These are phyloP conservation scores for Gastracanthus pulcherrimus DNA, from an alignment of 2,888 invertebrate genomes.

Conservation along the genomic window DNA sequence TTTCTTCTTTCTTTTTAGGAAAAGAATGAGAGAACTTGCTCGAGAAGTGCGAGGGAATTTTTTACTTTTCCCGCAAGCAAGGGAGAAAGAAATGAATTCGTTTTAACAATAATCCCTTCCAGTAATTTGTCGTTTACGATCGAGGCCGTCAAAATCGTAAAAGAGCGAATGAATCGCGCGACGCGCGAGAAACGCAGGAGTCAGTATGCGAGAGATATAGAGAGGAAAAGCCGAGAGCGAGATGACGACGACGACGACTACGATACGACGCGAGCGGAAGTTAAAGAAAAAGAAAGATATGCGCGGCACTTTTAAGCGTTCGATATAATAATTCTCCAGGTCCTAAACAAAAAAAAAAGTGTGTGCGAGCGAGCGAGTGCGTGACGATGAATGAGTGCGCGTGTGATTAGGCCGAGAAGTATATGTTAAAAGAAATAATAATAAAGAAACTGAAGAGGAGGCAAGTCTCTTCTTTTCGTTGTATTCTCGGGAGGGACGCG, in stretches of 20 bases:
- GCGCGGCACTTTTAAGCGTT: constrained; percentile 61
- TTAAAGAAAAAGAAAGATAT: constrained; percentile 18
- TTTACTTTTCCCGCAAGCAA: not conserved
- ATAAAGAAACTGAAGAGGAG: constrained; percentile 18
- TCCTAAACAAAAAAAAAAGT: constrained; percentile 58
- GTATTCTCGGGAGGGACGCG: constrained; percentile 29
- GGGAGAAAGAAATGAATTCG: not conserved
- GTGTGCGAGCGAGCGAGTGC: constrained; percentile 24
- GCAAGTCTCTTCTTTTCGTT: constrained; percentile 40
- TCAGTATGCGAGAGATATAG: not conserved
- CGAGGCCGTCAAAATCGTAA: constrained; percentile 16
- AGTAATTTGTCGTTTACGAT: constrained; percentile 28
- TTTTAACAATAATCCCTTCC: not conserved
- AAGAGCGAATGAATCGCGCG: not conserved
- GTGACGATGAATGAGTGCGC: constrained; percentile 6
- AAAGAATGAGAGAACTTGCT: not conserved
- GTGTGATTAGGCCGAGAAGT: not conserved
- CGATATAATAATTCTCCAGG: constrained; percentile 62
- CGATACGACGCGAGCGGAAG: not conserved
- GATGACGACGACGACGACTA: constrained; percentile 11
- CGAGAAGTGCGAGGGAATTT: not conserved
- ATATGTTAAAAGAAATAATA: constrained; percentile 15
- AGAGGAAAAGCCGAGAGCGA: not conserved
- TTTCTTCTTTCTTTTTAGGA: not conserved
- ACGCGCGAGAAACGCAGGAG: not conserved